These are phyloP conservation scores for Labrus mixtus DNA, from an alignment of 2,113 vertebrate genomes.

Conservation along the genomic window DNA sequence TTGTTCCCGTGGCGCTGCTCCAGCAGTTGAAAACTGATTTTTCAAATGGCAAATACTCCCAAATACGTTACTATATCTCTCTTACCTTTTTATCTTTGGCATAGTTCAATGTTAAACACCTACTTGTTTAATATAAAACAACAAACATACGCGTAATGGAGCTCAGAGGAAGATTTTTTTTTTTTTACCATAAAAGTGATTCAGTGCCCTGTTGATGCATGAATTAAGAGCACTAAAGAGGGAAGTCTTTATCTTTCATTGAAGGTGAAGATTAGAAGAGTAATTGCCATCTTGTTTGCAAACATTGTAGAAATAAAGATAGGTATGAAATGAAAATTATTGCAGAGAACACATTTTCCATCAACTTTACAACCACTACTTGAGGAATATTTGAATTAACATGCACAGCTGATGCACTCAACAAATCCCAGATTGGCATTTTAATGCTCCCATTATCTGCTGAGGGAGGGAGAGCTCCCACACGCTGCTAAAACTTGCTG, in stretches of 20 bases:
- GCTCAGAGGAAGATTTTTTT: constrained; percentile 2
- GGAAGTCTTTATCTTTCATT: constrained; percentile 19
- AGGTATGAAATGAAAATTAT: background rate
- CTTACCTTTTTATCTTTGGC: constrained; percentile 13
- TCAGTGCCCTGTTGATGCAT: constrained; percentile 29
- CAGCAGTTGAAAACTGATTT: constrained; percentile 35
- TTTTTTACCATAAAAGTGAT: constrained; percentile 27
- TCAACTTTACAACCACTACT: constrained; percentile 12
- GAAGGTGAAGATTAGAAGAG: background rate
- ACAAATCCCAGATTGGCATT: constrained; percentile 67
- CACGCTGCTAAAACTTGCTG: constrained; percentile 53
- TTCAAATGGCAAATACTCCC: constrained; percentile 35
- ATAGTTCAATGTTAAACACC: constrained; percentile 31
- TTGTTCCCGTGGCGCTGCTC: constrained; percentile 27
- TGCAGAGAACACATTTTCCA: constrained; percentile 22
- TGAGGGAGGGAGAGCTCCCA: constrained; percentile 52
- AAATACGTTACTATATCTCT: constrained; percentile 22
- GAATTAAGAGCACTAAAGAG: constrained; percentile 25
- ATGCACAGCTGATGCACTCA: constrained; percentile 59
- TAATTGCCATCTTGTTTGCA: constrained; percentile 4
- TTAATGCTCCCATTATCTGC: constrained; percentile 73
- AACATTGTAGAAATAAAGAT: constrained; percentile 5
- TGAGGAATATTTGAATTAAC: constrained; percentile 56
- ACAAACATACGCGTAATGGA: constrained; percentile 26
- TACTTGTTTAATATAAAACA: constrained; percentile 13